phyloP scores from a whole-genome alignment of 2,888 invertebrate genomes.

The Drymonia ruficornis region DNA sequence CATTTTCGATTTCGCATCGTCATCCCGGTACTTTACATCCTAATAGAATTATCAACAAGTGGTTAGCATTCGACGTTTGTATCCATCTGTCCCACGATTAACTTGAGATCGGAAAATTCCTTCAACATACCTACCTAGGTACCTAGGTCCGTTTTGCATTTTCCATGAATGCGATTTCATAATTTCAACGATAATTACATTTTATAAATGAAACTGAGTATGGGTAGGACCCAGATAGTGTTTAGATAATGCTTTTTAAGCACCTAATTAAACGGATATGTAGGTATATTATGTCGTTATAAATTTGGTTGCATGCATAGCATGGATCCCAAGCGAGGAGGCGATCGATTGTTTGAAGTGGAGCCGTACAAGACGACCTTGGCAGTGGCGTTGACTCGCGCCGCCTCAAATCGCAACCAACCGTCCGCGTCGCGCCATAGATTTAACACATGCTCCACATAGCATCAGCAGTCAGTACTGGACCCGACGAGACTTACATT shows the following conservation, averaged over 20 bases:
- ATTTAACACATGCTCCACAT: slow-evolving; percentile 48
- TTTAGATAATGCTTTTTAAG: no score
- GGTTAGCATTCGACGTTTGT: not conserved
- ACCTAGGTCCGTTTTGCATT: not conserved
- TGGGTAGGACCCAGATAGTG: no score
- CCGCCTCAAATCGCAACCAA: slow-evolving; percentile 69
- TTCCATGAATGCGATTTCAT: not conserved
- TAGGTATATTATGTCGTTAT: slow-evolving; percentile 28
- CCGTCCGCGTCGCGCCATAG: slow-evolving; percentile 57
- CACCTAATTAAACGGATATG: no score
- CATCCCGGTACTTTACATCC: slow-evolving; percentile 17
- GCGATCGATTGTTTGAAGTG: slow-evolving; percentile 51
- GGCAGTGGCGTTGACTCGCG: slow-evolving; percentile 78
- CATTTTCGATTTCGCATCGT: slow-evolving; percentile 28
- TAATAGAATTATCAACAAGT: slow-evolving; percentile 1
- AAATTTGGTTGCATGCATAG: slow-evolving; percentile 23
- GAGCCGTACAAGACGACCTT: slow-evolving; percentile 68
- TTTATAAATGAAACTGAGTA: no score
- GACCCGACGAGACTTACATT: slow-evolving; percentile 3
- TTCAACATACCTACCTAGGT: not conserved
- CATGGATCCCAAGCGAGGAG: slow-evolving; percentile 49
- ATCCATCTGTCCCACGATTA: not conserved
- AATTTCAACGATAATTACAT: no score
- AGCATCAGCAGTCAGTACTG: slow-evolving; percentile 27
- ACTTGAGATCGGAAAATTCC: not conserved